Evolutionary conservation across 1,140 invertebrate genomes (phyloP), one percentile per base, ranked within the genome.

Genomic region (Argopecten irradians): DNA sequence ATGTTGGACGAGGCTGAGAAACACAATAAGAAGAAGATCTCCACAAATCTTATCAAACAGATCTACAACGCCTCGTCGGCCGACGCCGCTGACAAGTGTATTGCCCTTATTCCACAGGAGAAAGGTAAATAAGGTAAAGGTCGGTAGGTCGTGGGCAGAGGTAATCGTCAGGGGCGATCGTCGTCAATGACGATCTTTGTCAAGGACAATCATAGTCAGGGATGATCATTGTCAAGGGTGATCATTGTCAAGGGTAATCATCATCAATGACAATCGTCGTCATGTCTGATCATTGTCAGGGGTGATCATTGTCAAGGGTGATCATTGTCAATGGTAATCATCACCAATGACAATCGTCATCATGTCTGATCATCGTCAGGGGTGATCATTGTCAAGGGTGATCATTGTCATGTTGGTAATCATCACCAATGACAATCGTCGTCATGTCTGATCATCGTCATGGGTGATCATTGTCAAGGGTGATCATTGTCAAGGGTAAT

Each of bases 1-100:
- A 94, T 96, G 93, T 93, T 96, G 36, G 95, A 96, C 39, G 91
- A 93, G 39, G 95, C 96, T 1, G 94, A 96, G 34, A 90, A 95
- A 34, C 91, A 95, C 89, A 93, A 94, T 39, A 95, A 95, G 88
- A 94, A 93, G 88, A 92, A 92, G 83, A 86, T 96, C 19, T 94
- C 95, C 0, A 94, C 94, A 8, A 84, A 90, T 34, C 89, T 96
- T 28, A 93, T 96, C 33, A 94, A 94, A 71, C 94, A 95, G n/a
- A 92, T 96, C n/a, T 94, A 96, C 82, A 91, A 94, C 87, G 95
- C 96, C 11, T 90, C 93, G 0, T 94, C 94, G 19, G 91, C 92
- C 39, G 95, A 96, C 39, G 86, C 92, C 43, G 95, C 94, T 2
- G 95, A 96, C 87, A 95, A 95, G 89, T 94, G 93, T 89, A 92